Base-by-base conservation (phyloP, 2,888 invertebrate genomes). In the Hypomecis punctinalis region DNA sequence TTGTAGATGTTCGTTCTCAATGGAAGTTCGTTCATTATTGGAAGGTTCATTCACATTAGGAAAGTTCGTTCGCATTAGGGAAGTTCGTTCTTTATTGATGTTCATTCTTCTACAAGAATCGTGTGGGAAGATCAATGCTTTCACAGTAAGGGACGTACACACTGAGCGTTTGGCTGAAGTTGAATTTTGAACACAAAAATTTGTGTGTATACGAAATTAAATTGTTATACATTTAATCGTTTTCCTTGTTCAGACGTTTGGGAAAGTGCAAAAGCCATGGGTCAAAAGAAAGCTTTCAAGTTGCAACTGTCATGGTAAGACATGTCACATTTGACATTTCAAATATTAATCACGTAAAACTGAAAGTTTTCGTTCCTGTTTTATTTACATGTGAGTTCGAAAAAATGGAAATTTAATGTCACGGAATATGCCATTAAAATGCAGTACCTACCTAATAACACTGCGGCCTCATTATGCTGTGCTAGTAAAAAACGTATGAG, bases 121-220 rank as follows among this genome's bases (percentile, higher is more conserved):
- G 49, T 55, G 37, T 36, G 46, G 23, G 6, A 46, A 46, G 39
- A 48, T 37, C 10, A 33, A 43, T 55, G 75, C 75, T 76, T 65
- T 68, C 65, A 69, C 58, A 66, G 73, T 73, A 77, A 66, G 72
- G 80, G 76, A 81, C 81, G 82, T 75, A 84, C 86, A 85, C 85
- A 85, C 79, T 70, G 59, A 72, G 55, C 71, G 67, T 56, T 75
- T 45, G 35, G 46, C 43, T 71, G 66, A 67, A 69, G 71, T 76
- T 75, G 64, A 70, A 74, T 72, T 70, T 71, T 64, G 58, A 75
- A 75, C 70, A 74, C 73, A 62, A 23, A 23, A 23, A 2, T 23
- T 74, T 81, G 80, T 84, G 89, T 90, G 91, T 91, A 90, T 90
- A 90, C 89, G 89, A 89, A 76, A 61, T 80, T 81, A 84, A 85